Base-by-base conservation (phyloP, 2,888 invertebrate genomes). In the Gnatocerus cornutus region DNA sequence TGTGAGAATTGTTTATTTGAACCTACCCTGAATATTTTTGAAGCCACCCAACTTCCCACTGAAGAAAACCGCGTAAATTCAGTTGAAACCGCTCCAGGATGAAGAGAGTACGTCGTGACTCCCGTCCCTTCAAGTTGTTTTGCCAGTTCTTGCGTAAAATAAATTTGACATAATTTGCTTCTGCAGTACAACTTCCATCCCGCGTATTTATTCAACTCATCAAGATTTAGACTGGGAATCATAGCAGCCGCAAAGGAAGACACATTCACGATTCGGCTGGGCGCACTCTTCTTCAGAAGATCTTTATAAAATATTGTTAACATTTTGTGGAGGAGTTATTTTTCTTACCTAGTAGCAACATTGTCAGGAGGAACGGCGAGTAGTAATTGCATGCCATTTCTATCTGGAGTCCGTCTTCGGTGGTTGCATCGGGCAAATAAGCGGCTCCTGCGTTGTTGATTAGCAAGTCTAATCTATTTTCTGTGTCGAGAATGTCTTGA, bases 331-430 rank as follows among this genome's bases (percentile, higher is more conserved):
- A n/a, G n/a, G 33, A 4, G 9, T n/a, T 16, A 55, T 8, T 13
- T 55, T 52, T 16, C 53, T n/a, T 53, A 77, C 78, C 77, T 8
- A 82, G 48, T 1, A 89, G 80, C 3, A 89, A 81, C 66, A 86
- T 86, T 3, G 87, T 88, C 46, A 89, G 80, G 13, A 89, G 81
- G 78, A 89, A 89, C 21, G 85, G 87, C 3, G 88, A 88, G 74
- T 87, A 84, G 73, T 88, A 85, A 74, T 88, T 88, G 21, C 85
- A 83, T 8, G 86, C 86, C 77, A 86, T 84, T 10, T 83, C 85
- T 13, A 78, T 71, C 71, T 87, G 87, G 55, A 88, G 80, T 0
- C 86, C 87, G 63, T 88, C 86, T 68, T 82, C 79, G 3, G 86
- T 85, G 10, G 71, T 71, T 50, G 71, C 70, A 14, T 75, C 68